Percentiles rank a stretch among this genome's conserved stretches.
phyloP scores from a whole-genome alignment of 2,113 vertebrate species.

The Lontra canadensis region DNA sequence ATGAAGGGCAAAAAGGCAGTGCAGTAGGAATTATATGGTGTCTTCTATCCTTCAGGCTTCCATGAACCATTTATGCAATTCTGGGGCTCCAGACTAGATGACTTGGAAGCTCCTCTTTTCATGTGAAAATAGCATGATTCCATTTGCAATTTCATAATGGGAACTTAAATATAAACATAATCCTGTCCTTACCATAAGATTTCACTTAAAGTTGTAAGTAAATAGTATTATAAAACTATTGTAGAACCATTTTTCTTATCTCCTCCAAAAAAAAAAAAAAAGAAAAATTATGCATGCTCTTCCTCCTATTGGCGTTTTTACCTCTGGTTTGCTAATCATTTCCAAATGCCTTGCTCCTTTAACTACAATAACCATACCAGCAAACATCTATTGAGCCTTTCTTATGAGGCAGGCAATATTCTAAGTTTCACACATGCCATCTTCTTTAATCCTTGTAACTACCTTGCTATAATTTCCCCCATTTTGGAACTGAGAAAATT shows the following conservation, averaged over 20 bases:
- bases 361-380: neutral
- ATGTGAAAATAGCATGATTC: constrained; percentile 11
- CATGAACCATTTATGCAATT: neutral
- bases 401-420: neutral
- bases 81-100: neutral
- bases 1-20: neutral
- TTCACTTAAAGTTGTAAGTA: neutral
- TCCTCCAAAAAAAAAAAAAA: neutral
- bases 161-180: neutral
- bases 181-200: neutral
- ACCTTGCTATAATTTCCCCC: neutral
- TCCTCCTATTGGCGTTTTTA: neutral
- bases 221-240: neutral
- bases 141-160: neutral
- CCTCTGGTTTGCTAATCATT: neutral
- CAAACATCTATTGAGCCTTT: neutral
- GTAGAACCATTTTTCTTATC: neutral
- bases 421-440: neutral
- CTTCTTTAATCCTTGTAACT: neutral
- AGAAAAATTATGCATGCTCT: neutral
- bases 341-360: neutral
- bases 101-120: neutral
- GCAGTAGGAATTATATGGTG: neutral
- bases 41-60: neutral
- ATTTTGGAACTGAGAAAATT: neutral